Evolutionary conservation across 2,888 invertebrate species (phyloP).

Genomic region (Myathropa florea): DNA sequence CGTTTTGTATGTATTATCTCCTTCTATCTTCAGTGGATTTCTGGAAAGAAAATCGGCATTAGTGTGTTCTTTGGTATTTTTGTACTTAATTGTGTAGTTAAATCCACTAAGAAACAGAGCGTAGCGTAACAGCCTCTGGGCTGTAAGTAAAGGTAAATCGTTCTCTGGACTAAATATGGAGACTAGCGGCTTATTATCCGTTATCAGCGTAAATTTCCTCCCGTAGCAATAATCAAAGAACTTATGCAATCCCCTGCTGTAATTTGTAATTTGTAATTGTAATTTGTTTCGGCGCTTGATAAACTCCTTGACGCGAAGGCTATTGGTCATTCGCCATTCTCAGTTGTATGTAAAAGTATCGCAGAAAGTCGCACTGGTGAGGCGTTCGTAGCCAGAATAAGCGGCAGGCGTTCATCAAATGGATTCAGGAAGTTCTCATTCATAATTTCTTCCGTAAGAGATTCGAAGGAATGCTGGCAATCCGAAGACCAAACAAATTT

Average conservation of each 20-base stretch:
- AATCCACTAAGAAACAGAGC: slow-evolving; percentile 62
- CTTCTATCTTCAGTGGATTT: background rate
- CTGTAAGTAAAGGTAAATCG: slow-evolving; percentile 54
- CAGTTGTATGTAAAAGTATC: slow-evolving; percentile 58
- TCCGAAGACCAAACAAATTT: slow-evolving; percentile 41
- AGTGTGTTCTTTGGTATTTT: slow-evolving; percentile 44
- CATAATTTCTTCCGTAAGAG: slow-evolving; percentile 72
- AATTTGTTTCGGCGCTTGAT: background rate
- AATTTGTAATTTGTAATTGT: too few relatives aligned
- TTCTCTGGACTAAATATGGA: slow-evolving; percentile 60
- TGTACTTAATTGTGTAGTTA: slow-evolving; percentile 58
- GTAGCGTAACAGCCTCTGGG: slow-evolving; percentile 55
- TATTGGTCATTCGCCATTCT: slow-evolving; percentile 38
- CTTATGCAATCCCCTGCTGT: slow-evolving; percentile 38
- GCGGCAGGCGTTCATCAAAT: slow-evolving; percentile 56
- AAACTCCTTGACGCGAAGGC: slow-evolving; percentile 22
- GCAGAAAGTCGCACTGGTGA: slow-evolving; percentile 57
- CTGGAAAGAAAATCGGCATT: slow-evolving; percentile 44
- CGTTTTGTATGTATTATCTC: background rate
- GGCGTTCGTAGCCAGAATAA: slow-evolving; percentile 72
- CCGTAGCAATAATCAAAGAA: slow-evolving; percentile 55
- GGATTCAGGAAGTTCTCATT: slow-evolving; percentile 66
- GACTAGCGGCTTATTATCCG: slow-evolving; percentile 47
- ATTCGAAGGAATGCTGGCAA: slow-evolving; percentile 72
- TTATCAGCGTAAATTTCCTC: slow-evolving; percentile 52